Base-by-base conservation (phyloP, 2,888 invertebrate genomes). In the Clepsis dumicolana region DNA sequence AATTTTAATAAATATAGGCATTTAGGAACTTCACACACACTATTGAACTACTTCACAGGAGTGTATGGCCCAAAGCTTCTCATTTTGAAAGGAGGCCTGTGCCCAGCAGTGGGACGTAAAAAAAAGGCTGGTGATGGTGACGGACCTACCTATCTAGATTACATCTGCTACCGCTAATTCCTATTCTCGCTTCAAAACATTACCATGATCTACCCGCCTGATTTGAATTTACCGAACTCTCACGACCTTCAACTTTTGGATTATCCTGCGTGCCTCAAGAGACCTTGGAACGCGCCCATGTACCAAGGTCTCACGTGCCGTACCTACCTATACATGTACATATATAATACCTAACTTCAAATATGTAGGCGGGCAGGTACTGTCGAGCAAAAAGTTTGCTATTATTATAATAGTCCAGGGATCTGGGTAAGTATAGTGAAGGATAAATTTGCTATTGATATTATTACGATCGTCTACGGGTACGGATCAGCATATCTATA, bases 251-350 rank as follows among this genome's bases (percentile, higher is more conserved):
- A 84, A 85, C 84, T 84, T 69, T 76, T 75, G 82, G 84, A 84
- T 87, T 75, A 87, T 87, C 85, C 83, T 80, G 87, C 89, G 87
- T 88, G 90, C 86, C 84, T 83, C 80, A 75, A 70, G 80, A 77
- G 85, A 82, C 90, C 89, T 90, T 89, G 89, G 79, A 75, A 44
- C 76, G 71, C 71, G 73, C 67, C 62, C 62, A 57, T 70, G 35
- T 70, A 71, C 74, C 88, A 88, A 90, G 88, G 90, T 79, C 87
- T 79, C 84, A 82, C 84, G 84, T 86, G 80, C 78, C 48, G 2
- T 38, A 38, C 38, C 16, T 44, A 64, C 32, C 67, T 75, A 73
- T 73, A 72, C 68, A 72, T n/a, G n/a, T n/a, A n/a, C n/a, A n/a
- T 70, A 71, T 54, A 32, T 54, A 32, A 10, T 63, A 67, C 53